Base-by-base conservation (phyloP, 92 coral and sea anemone species). In the Porites lobata region DNA sequence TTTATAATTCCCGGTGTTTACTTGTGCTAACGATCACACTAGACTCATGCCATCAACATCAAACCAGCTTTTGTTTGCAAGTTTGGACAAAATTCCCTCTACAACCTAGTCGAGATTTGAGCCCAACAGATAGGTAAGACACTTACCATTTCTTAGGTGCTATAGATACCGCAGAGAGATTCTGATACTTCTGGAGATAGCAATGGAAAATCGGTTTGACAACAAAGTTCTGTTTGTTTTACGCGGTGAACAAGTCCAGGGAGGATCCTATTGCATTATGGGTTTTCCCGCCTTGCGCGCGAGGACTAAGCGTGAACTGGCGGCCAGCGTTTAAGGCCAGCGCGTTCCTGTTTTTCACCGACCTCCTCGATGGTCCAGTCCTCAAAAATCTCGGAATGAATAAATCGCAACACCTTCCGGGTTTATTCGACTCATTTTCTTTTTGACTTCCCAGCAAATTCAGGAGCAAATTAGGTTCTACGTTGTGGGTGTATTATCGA, bases 181-280 rank as follows among this genome's bases (percentile, higher is more conserved):
- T 1, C 10, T 19, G 76, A 51, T 22, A 50, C 18, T 43, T 29
- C 63, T 3, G 15, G 72, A 50, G 64, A 47, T 20, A 24, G 51
- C 72, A 72, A 74, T 73, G 50, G 15, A 51, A 84, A 84, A 74
- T 50, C 71, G 0, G 71, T 72, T 70, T 83, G 51, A 58, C 80
- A 83, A 82, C 69, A 47, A 62, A 91, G 50, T 83, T 84, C 69
- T 77, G 84, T 92, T 90, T 92, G 92, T 89, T 92, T 92, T 92
- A 88, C 90, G 95, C 90, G 95, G 95, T 81, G 85, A 88, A 87
- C 87, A 80, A 20, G 73, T 56, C 80, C 63, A 72, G 20, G 72
- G 50, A 62, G 72, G n/a, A 59, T 57, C 78, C 85, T 22, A 89
- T 19, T 26, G 95, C 66, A 89, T 89, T 76, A 72, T 92, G 95